Conservation (phyloP, 2,888 invertebrate genomes). For the Noctua comes region DNA sequence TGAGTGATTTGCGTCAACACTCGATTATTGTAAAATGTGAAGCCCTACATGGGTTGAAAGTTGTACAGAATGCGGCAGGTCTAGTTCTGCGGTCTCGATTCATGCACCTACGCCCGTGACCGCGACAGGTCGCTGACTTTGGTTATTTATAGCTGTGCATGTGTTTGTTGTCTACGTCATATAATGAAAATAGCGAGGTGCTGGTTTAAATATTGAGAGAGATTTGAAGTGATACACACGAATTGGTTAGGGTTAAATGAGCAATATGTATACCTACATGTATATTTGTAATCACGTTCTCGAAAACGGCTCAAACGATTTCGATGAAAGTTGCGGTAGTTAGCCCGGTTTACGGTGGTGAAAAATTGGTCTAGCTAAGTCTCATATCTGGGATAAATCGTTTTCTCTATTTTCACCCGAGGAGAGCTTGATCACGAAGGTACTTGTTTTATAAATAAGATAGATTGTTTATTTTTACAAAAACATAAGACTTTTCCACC, state of each 20-base stretch:
- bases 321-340: too few relatives aligned
- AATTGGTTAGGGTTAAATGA: not conserved
- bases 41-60: slow-evolving; percentile 58
- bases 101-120: slow-evolving; percentile 38
- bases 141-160: slow-evolving; percentile 1
- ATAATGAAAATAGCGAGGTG: slow-evolving; percentile 22
- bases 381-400: not conserved
- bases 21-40: slow-evolving; percentile 52
- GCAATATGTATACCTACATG: too few relatives aligned
- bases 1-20: slow-evolving; percentile 37
- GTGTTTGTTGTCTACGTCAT: slow-evolving; percentile 2
- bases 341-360: too few relatives aligned
- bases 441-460: not conserved
- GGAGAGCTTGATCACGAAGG: too few relatives aligned
- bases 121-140: slow-evolving; percentile 50
- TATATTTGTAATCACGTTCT: too few relatives aligned
- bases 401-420: not conserved
- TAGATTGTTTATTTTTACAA: not conserved
- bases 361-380: too few relatives aligned
- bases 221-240: not conserved
- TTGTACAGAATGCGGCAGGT: slow-evolving; percentile 37
- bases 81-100: slow-evolving; percentile 40
- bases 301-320: too few relatives aligned
- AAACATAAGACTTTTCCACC: not conserved
- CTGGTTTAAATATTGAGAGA: not conserved